Evolutionary conservation across 2,797 vertebrate genomes (phyloP), one percentile per base, ranked within the genome.

Genomic region (Staurois parvus): DNA sequence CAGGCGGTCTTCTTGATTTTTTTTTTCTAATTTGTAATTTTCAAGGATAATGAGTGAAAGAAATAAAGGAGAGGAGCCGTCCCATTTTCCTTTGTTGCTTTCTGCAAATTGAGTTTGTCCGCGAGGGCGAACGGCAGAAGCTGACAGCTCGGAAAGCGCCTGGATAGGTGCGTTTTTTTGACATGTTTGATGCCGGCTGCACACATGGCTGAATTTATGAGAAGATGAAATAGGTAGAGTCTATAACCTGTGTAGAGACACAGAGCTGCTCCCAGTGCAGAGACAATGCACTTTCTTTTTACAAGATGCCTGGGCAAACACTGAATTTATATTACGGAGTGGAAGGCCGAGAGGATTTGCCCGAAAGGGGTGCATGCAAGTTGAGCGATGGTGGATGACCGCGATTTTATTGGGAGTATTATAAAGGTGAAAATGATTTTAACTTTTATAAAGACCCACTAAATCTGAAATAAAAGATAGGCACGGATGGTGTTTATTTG

Each of bases 201-300:
- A 84, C 83, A 84, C 66, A 84, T 78, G 0, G 56, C 73, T 68
- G 15, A 40, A 72, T 45, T 88, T 83, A 87, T 59, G 83, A 19
- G n/a, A 32, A 0, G 0, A 76, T 72, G 84, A 84, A 70, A 32
- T 86, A 69, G 79, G 87, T 73, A 5, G 17, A 11, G 7, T 80
- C 59, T 21, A 30, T 85, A 75, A 29, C 0, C 26, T 69, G 40
- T 62, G 68, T 59, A 17, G 30, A 72, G 68, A 40, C 67, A 26
- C 66, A 56, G 11, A 13, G 70, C 37, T 3, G 1, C 21, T 42
- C 40, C 77, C 13, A 10, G 28, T 1, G 77, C 28, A 30, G 24
- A 80, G 40, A 72, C 68, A 72, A 72, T 72, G 72, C 40, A 34
- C 37, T 62, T 37, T 52, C 37, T 28, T 56, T 81, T 81, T 72